phyloP scores from a whole-genome alignment of 2,113 vertebrate genomes.

The Pachyramphus minor region DNA sequence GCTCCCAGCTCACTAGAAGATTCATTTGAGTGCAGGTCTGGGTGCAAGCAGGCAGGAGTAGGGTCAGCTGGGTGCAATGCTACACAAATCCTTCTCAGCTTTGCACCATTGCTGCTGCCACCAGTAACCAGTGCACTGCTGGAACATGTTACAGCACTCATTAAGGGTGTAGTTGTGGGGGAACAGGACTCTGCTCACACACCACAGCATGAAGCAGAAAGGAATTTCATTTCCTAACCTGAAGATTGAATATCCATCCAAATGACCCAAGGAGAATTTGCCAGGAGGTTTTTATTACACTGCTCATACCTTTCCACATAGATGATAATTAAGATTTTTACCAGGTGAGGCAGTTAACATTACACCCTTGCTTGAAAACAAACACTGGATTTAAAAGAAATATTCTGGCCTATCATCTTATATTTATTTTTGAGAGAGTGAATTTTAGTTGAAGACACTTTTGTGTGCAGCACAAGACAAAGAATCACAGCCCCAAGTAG shows the following conservation, averaged over 20 bases:
- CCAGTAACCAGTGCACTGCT: rapidly evolving
- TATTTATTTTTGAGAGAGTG: background rate
- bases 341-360: background rate
- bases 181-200: background rate
- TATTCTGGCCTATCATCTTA: background rate
- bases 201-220: background rate
- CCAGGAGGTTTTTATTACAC: background rate
- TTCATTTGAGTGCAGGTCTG: rapidly evolving
- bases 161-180: background rate
- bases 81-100: background rate
- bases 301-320: background rate
- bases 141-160: rapidly evolving
- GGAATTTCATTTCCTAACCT: background rate
- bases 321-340: background rate
- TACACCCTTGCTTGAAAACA: background rate
- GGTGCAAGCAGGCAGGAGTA: background rate
- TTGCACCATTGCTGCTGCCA: background rate
- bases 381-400: background rate
- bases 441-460: background rate
- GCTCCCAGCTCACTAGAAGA: background rate
- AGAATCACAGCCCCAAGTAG: background rate
- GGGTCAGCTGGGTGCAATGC: background rate
- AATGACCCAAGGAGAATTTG: background rate
- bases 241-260: background rate
- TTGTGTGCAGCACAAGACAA: background rate